Conservation (phyloP, 2,113 vertebrate species). For the Aix galericulata region DNA sequence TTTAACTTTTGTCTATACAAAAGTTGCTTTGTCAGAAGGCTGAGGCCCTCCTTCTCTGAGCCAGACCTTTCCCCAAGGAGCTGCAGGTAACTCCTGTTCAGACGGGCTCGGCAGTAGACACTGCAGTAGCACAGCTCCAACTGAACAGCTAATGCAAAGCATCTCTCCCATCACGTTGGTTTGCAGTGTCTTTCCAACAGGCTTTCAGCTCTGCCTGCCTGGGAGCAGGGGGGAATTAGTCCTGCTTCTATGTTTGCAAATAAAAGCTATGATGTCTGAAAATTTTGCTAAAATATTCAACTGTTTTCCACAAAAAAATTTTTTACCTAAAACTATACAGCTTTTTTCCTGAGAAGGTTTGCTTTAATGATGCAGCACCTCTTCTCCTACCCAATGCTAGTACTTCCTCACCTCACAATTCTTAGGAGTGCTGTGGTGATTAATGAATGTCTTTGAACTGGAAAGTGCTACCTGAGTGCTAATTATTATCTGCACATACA, state of each 20-base stretch:
- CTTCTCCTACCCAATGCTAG: not conserved
- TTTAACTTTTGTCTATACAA: not conserved
- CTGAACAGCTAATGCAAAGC: not conserved
- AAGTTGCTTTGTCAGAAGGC: not conserved
- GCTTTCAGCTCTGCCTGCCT: not conserved
- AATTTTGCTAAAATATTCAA: not conserved
- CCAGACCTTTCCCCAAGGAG: not conserved
- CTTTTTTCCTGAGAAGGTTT: not conserved
- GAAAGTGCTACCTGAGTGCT: conserved; percentile 32
- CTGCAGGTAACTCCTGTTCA: not conserved
- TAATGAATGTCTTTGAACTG: conserved; percentile 33
- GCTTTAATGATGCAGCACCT: not conserved
- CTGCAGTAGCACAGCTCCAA: not conserved
- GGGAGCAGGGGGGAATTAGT: not conserved
- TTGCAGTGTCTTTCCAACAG: not conserved
- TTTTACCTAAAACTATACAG: not conserved
- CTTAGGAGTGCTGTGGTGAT: not conserved
- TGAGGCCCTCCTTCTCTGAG: not conserved
- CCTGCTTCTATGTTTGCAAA: not conserved
- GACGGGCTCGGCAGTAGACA: not conserved
- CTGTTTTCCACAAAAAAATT: not conserved
- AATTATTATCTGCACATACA: not conserved
- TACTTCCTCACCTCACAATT: not conserved
- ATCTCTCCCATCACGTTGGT: not conserved
- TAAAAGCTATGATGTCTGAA: not conserved